phyloP scores from a whole-genome alignment of 1,140 invertebrate genomes.

The Telenomus remus region DNA sequence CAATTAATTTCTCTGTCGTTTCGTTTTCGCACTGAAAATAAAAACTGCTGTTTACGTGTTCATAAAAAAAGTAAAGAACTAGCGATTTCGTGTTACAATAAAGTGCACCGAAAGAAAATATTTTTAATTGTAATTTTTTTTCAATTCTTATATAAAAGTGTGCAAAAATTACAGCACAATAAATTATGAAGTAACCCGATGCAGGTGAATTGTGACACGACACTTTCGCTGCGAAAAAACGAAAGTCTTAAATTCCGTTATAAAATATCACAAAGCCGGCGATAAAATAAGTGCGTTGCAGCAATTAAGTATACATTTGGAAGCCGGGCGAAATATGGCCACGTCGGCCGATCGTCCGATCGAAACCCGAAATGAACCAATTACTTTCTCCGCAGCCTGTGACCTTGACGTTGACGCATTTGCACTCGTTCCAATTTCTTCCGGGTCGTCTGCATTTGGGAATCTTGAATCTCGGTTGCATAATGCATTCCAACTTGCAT shows the following conservation, averaged over 20 bases:
- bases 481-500: too few species aligned
- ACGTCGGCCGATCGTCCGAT: not conserved
- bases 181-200: constrained; percentile 16
- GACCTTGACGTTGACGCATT: constrained; percentile 47
- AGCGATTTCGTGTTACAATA: too few species aligned
- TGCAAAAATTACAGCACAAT: constrained; percentile 9
- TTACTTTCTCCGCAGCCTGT: constrained; percentile 51
- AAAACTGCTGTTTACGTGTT: too few species aligned
- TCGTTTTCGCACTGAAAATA: too few species aligned
- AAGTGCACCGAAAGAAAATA: too few species aligned
- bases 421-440: constrained; percentile 47
- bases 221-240: constrained; percentile 30
- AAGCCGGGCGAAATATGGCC: constrained; percentile 16
- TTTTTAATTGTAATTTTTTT: too few species aligned
- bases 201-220: constrained; percentile 31
- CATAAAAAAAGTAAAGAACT: too few species aligned
- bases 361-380: constrained; percentile 32
- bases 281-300: constrained; percentile 21
- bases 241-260: constrained; percentile 34
- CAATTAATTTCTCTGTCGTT: too few species aligned
- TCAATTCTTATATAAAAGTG: constrained; percentile 4
- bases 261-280: constrained; percentile 21
- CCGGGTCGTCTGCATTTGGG: constrained; percentile 16
- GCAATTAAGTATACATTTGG: constrained; percentile 31
- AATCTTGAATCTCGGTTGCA: too few species aligned